A percentile compares a stretch with the other conserved stretches of the same genome.
These are phyloP conservation scores for Clarias pachynema DNA, from an alignment of 2,797 vertebrate species.

Conservation along the genomic window DNA sequence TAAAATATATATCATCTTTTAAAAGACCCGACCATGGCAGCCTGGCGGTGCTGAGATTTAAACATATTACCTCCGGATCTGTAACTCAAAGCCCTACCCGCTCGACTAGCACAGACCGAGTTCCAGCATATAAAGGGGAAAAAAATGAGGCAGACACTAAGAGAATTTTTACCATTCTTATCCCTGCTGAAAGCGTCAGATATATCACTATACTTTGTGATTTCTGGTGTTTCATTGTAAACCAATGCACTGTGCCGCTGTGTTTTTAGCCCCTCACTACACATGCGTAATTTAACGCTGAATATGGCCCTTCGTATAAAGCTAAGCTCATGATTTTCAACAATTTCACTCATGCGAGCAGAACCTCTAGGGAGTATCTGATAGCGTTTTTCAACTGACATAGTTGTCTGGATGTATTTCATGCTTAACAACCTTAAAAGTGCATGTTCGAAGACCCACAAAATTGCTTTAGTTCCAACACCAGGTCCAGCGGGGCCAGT, in stretches of 20 bases:
- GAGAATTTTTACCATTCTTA: background rate
- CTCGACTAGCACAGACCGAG: background rate
- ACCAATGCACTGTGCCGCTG: background rate
- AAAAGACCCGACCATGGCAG: background rate
- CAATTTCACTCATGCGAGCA: background rate
- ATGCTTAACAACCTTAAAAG: background rate
- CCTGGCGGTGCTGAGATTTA: slow-evolving; percentile 2
- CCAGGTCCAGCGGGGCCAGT: background rate
- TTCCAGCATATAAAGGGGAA: background rate
- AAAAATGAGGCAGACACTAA: background rate
- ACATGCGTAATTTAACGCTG: background rate
- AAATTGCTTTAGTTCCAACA: background rate
- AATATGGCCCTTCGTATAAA: background rate
- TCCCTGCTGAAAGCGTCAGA: background rate
- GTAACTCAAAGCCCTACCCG: background rate
- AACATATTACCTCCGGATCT: background rate
- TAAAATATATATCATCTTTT: too few species aligned
- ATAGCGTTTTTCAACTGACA: background rate
- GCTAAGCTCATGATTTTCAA: background rate
- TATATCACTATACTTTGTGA: background rate
- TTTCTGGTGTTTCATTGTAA: background rate
- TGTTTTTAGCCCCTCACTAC: background rate
- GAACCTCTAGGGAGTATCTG: background rate
- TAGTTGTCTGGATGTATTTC: slow-evolving; percentile 7
- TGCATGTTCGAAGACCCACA: background rate